phyloP scores from a whole-genome alignment of 2,888 invertebrate species.

The Torymus auratus region DNA sequence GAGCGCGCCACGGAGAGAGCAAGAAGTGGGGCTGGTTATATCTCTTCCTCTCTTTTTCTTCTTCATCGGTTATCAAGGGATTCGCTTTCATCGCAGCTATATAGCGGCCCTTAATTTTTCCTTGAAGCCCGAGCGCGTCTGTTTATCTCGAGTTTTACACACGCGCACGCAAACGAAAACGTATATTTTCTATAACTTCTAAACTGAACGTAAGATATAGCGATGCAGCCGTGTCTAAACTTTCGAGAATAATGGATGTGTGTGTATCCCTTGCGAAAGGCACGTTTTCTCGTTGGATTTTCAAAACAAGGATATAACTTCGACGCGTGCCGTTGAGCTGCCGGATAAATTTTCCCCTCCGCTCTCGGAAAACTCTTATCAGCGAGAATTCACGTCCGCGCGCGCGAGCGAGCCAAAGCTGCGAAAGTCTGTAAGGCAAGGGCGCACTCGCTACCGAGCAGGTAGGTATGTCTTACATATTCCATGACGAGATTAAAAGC shows the following conservation, averaged over 20 bases:
- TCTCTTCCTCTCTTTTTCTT: background rate
- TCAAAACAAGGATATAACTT: conserved; percentile 32
- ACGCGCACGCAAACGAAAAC: no score
- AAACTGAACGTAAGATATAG: background rate
- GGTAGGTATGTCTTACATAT: conserved; percentile 4
- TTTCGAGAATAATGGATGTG: background rate
- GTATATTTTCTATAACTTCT: no score
- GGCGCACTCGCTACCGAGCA: background rate
- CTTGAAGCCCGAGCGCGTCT: no score
- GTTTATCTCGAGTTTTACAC: no score
- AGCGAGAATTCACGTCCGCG: conserved; percentile 4
- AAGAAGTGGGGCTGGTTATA: background rate
- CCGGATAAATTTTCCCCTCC: conserved; percentile 23
- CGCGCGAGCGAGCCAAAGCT: no score
- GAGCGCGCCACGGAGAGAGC: no score
- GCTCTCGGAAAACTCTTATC: conserved; percentile 24
- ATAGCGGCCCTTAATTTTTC: no score
- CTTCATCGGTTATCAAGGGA: background rate
- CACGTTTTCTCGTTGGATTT: conserved; percentile 30
- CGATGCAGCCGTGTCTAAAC: background rate
- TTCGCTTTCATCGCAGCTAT: no score
- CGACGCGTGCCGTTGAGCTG: background rate
- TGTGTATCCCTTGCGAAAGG: background rate
- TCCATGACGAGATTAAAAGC: conserved; percentile 23
- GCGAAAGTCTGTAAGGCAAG: background rate